Base-by-base conservation (phyloP, 2,113 vertebrate species). In the Nematolebias whitei region DNA sequence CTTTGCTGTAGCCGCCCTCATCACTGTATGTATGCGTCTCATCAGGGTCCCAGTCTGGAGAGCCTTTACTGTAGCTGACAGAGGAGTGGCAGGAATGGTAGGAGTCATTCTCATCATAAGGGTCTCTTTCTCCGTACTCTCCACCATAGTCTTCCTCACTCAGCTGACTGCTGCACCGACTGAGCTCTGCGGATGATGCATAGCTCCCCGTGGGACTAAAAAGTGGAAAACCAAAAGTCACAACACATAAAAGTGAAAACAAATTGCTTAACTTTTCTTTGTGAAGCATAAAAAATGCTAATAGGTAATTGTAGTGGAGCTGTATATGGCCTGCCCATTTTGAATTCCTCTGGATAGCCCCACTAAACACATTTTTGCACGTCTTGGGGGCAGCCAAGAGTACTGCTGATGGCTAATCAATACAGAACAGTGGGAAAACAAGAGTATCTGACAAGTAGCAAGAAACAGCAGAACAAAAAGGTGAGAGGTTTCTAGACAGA, bases 21-120 rank as follows among this genome's bases (percentile, higher is more conserved):
- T 95, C 94, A 1, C 95, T 95, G 69, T 96, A 96, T 0, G 87
- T 94, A 60, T 93, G 92, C 16, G 93, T 94, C 60, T 96, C 95
- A 0, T 96, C 95, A 1, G 93, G 94, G 69, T 96, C 96, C 97
- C 96, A 99, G 83, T 88, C 95, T 0, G 95, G 95, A 0, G 96
- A 97, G 82, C 96, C 96, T 87, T 98, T 98, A 78, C 82, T 95
- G 87, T 94, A 98, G 91, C 96, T 97, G 57, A 99, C 97, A 0
- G 97, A 98, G 74, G 96, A 98, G 85, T 99, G 97, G 89, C 97
- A 99, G 63, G 97, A 98, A 88, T 98, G 97, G 89, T 99, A 99
- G 15, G 96, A 99, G 83, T 99, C 96, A 0, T 94, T 93, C 68
- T 99, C 97, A 0, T 96, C 95, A 0, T 98, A 98, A 24, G 95